Evolutionary conservation across 2,113 vertebrate species (phyloP), one percentile per base, ranked within the genome.

Genomic region (Garra rufa): DNA sequence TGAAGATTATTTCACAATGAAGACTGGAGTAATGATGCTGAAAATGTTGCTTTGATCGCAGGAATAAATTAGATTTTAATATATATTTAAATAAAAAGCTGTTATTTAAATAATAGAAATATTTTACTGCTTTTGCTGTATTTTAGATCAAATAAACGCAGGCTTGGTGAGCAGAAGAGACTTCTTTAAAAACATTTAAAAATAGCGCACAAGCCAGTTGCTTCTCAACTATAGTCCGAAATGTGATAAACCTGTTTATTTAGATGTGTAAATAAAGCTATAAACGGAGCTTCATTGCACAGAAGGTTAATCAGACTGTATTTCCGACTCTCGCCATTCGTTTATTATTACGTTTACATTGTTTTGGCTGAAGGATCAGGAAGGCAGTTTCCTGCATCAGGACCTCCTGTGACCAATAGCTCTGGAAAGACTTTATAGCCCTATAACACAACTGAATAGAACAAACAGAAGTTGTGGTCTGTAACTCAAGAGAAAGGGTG

Each of bases 341-440:
- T 55, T 30, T 76, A 57, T 55, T 52, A 3, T 50, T 55, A 38
- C 13, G 28, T 76, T 76, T 76, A 57, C 44, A 30, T 30, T 67
- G 73, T 76, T 85, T 91, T 84, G 82, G 80, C 90, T 89, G 86
- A 89, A 87, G 86, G 88, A 83, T 85, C 87, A 88, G 91, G 90
- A 92, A 92, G 83, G 88, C 85, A 87, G 83, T 85, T 93, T 52
- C 92, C 91, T 93, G 89, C 78, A 83, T 59, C 87, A 87, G 85
- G 83, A 87, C 85, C 87, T 92, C 63, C 88, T 89, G 85, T 83
- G 74, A 86, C 34, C 41, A 46, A n/a, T 61, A 70, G 38, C 17
- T 5, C 41, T 30, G 9, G 76, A 38, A 59, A 52, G 52, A 17
- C 48, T 78, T 81, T 69, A 81, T 24, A 24, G 63, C 28, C 6